A percentile compares a stretch with the other conserved stretches of the same genome.
Evolutionary conservation across 1,140 invertebrate species (phyloP).

Genomic region (Adoxophyes honmai): DNA sequence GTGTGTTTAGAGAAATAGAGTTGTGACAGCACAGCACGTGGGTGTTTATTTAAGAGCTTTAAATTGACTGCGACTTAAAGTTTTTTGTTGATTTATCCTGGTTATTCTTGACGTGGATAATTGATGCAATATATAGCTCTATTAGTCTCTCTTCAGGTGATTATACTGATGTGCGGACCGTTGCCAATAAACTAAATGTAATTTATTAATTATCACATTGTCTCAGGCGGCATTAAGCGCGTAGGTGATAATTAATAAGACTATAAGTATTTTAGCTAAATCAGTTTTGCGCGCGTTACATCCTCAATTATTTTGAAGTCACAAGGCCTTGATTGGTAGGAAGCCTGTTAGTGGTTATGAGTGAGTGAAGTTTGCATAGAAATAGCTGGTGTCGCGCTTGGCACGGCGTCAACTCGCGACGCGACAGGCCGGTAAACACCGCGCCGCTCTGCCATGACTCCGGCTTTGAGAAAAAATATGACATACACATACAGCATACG

Average conservation of each 20-base stretch:
- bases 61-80: too few species aligned
- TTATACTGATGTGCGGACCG: neutral
- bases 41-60: too few species aligned
- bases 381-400: constrained; percentile 59
- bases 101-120: neutral
- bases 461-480: constrained; percentile 49
- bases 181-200: neutral
- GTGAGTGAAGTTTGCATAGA: constrained; percentile 42
- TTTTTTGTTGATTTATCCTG: neutral
- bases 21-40: too few species aligned
- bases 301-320: constrained; percentile 9
- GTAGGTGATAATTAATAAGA: neutral
- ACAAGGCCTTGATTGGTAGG: constrained; percentile 12
- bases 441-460: neutral
- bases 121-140: neutral
- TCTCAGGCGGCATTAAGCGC: neutral
- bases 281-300: neutral
- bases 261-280: constrained; percentile 2
- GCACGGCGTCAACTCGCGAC: constrained; percentile 45
- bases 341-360: constrained; percentile 1
- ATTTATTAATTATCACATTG: neutral
- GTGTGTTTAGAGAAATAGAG: too few species aligned
- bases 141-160: neutral
- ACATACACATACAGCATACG: constrained; percentile 20
- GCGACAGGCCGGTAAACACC: constrained; percentile 39